Evolutionary conservation across 30 jellyfish, hydroid and myxozoan species (phyloP).

Genomic region (Rhopilema esculentum): DNA sequence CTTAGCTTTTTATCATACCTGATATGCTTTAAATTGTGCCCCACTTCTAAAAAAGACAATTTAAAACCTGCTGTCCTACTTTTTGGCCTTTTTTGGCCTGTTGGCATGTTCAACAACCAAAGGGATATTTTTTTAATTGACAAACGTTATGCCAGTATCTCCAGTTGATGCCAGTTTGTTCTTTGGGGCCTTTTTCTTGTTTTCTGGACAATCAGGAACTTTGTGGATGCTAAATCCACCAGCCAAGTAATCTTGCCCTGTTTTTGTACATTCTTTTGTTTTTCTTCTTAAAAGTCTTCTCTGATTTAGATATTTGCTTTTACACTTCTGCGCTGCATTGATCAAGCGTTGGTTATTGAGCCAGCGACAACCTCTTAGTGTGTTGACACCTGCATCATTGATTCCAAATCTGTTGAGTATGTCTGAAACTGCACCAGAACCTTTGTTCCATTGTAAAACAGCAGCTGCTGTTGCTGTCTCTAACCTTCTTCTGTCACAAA

Average conservation of each 20-base stretch:
- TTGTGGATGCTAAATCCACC: constrained; percentile 7
- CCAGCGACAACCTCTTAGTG: constrained; percentile 15
- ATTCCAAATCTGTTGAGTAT: background rate
- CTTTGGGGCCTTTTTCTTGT: background rate
- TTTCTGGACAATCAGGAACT: background rate
- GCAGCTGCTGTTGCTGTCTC: no score
- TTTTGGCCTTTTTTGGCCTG: background rate
- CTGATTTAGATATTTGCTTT: background rate
- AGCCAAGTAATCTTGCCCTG: background rate
- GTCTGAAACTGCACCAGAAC: no score
- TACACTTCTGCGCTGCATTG: constrained; percentile 4
- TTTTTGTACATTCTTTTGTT: background rate
- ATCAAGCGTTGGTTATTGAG: constrained; percentile 2
- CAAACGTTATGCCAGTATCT: background rate
- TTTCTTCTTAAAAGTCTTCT: constrained; percentile 6
- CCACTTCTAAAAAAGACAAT: background rate
- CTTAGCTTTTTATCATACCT: background rate
- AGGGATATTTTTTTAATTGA: background rate
- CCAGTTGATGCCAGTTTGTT: background rate
- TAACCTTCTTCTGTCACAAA: no score
- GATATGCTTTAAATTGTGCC: background rate
- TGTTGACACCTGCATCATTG: background rate
- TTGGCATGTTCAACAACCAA: background rate
- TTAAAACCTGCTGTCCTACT: background rate
- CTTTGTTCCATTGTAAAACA: no score